Evolutionary conservation across 2,113 vertebrate genomes (phyloP).

Genomic region (Aspidoscelis tigris): DNA sequence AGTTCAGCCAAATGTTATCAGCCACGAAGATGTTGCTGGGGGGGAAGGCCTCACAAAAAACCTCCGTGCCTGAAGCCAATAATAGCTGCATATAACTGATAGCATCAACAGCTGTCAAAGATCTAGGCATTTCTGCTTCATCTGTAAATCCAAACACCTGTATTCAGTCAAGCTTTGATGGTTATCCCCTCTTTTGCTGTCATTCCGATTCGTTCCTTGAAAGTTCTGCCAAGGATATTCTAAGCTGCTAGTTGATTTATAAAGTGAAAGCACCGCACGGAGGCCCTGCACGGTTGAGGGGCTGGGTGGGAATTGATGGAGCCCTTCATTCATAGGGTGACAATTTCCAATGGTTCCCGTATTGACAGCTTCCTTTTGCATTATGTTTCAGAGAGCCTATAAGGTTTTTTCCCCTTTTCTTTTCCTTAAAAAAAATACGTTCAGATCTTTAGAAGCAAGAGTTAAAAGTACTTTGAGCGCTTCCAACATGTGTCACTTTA

Average conservation of each 20-base stretch:
- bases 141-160: conserved; percentile 97
- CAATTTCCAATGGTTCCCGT: conserved; percentile 69
- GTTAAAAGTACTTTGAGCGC: conserved; percentile 56
- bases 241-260: conserved; percentile 88
- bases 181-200: conserved; percentile 90
- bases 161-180: conserved; percentile 92
- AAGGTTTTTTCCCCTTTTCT: not conserved
- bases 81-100: conserved; percentile 86
- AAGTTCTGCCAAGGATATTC: conserved; percentile 86
- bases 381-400: conserved; percentile 62
- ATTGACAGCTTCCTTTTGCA: conserved; percentile 74
- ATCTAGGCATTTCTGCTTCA: conserved; percentile 86
- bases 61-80: conserved; percentile 85
- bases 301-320: conserved; percentile 71
- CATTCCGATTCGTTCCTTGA: conserved; percentile 89
- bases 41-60: conserved; percentile 79
- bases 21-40: conserved; percentile 85
- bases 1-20: conserved; percentile 99
- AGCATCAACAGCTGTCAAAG: conserved; percentile 93
- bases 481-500: conserved; percentile 63
- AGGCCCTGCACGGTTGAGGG: conserved; percentile 77
- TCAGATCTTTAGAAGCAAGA: conserved; percentile 60
- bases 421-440: not conserved
- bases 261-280: conserved; percentile 83
- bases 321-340: conserved; percentile 75